These are phyloP conservation scores for Campoletis sonorensis DNA, from an alignment of 1,140 invertebrate species.

Conservation along the genomic window DNA sequence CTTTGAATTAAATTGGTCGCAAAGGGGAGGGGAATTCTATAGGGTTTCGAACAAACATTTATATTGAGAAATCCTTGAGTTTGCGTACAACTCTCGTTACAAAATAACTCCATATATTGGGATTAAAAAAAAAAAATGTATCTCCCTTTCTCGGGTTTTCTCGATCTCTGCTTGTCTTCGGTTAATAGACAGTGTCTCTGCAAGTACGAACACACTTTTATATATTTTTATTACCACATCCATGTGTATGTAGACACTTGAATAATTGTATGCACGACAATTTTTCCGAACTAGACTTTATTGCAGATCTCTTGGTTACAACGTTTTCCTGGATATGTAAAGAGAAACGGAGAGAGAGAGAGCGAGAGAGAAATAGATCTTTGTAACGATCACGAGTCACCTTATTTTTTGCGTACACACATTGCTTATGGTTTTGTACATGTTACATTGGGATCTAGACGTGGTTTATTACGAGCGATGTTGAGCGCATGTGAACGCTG, in stretches of 20 bases:
- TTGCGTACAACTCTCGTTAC: constrained; percentile 37
- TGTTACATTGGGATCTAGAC: constrained; percentile 54
- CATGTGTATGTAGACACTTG: background rate
- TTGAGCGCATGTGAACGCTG: constrained; percentile 18
- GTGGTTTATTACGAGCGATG: constrained; percentile 62
- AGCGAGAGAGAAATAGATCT: constrained; percentile 25
- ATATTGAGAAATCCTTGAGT: constrained; percentile 28
- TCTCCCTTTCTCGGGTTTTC: background rate
- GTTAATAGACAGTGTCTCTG: background rate
- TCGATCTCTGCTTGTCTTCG: constrained; percentile 29
- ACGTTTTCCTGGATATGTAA: constrained; percentile 29
- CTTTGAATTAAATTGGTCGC: background rate
- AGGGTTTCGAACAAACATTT: background rate
- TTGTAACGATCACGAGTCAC: constrained; percentile 44
- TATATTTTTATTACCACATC: background rate
- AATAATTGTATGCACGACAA: constrained; percentile 43
- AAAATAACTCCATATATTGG: constrained; percentile 39
- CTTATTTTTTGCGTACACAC: constrained; percentile 46
- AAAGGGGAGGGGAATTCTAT: constrained; percentile 12
- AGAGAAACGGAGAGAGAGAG: constrained; percentile 10
- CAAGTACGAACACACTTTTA: background rate
- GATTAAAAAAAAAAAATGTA: background rate
- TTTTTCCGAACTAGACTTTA: constrained; percentile 40
- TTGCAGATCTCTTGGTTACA: constrained; percentile 42
- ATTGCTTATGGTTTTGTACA: constrained; percentile 36